Evolutionary conservation across 1,140 invertebrate genomes (phyloP).

Genomic region (Teleopsis dalmanni): DNA sequence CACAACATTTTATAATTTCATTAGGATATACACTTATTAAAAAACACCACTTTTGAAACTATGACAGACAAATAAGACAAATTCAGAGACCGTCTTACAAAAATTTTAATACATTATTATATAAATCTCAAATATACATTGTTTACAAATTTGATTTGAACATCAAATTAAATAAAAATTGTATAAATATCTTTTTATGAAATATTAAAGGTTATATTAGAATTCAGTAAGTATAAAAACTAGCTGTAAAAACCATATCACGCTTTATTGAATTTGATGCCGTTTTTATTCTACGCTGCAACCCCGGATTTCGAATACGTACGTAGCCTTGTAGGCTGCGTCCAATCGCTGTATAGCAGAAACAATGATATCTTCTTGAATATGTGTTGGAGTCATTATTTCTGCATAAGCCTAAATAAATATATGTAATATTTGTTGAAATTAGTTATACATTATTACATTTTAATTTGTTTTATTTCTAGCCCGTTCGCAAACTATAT

Average conservation of each 20-base stretch:
- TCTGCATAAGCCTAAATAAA: conserved; percentile 73
- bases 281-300: conserved; percentile 93
- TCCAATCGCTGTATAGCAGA: conserved; percentile 93
- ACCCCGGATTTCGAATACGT: conserved; percentile 84
- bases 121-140: neutral
- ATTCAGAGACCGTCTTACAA: too few species aligned
- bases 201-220: too few species aligned
- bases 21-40: too few species aligned
- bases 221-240: conserved; percentile 79
- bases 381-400: conserved; percentile 86
- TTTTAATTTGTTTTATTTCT: conserved; percentile 59
- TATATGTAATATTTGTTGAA: neutral
- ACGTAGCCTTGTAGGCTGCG: conserved; percentile 93
- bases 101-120: too few species aligned
- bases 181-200: too few species aligned
- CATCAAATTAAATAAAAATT: too few species aligned
- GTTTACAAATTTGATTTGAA: neutral
- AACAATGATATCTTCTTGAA: conserved; percentile 98
- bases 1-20: too few species aligned
- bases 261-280: conserved; percentile 87
- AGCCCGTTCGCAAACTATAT: conserved; percentile 95
- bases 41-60: too few species aligned
- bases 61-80: too few species aligned
- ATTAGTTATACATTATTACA: neutral
- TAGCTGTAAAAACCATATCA: conserved; percentile 97